Evolutionary conservation across 1,140 invertebrate species (phyloP).

Genomic region (Apis dorsata): DNA sequence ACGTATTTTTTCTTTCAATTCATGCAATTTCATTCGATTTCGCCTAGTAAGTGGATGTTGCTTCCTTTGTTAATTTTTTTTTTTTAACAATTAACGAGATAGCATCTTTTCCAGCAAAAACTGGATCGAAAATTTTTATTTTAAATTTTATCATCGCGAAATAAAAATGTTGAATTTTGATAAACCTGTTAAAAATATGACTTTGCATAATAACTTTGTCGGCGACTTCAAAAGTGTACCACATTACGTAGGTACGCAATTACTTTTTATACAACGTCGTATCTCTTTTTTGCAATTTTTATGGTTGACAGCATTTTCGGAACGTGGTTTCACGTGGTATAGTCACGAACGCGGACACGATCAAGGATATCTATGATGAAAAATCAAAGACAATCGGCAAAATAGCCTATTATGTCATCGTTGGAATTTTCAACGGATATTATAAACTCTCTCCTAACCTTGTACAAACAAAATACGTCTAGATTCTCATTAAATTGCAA

Average conservation of each 20-base stretch:
- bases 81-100: too few species aligned
- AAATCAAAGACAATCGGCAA: conserved; percentile 6
- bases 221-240: neutral
- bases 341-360: neutral
- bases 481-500: neutral
- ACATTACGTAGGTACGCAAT: neutral
- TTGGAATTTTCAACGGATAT: neutral
- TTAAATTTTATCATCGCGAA: too few species aligned
- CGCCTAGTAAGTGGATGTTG: neutral
- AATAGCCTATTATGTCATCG: neutral
- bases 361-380: neutral
- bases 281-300: neutral
- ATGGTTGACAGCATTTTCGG: conserved; percentile 15
- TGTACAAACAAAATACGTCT: neutral
- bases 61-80: neutral
- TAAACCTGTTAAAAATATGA: neutral
- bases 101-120: too few species aligned
- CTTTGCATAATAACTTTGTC: neutral
- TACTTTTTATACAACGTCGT: neutral
- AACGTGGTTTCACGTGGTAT: neutral
- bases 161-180: too few species aligned
- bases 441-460: neutral
- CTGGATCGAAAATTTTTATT: too few species aligned
- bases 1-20: neutral
- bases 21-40: neutral